A percentile compares a stretch with the other conserved stretches of the same genome.
Conservation (phyloP, 1,140 invertebrate species). For the Telenomus remus region DNA sequence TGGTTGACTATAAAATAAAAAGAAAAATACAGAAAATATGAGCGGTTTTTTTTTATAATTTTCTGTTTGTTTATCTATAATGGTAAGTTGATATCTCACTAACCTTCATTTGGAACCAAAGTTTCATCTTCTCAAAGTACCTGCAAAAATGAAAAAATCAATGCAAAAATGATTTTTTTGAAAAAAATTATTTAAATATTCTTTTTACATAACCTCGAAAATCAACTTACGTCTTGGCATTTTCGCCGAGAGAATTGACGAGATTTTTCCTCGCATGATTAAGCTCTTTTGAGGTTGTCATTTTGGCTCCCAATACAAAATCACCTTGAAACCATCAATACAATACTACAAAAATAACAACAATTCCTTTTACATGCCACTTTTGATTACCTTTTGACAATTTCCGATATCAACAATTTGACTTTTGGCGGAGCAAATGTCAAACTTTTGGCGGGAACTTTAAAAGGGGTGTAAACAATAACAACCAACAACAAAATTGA, state of each 20-base stretch:
- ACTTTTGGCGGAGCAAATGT: too few relatives aligned
- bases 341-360: too few relatives aligned
- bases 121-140: constrained; percentile 82
- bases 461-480: too few relatives aligned
- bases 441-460: too few relatives aligned
- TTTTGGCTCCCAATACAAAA: constrained; percentile 45
- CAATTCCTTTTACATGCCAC: too few relatives aligned
- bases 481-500: too few relatives aligned
- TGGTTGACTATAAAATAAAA: constrained; percentile 76
- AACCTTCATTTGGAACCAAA: constrained; percentile 84
- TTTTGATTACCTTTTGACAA: too few relatives aligned
- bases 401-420: too few relatives aligned
- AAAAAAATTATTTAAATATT: background rate
- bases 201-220: constrained; percentile 13
- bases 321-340: too few relatives aligned
- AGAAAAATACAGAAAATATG: too few relatives aligned
- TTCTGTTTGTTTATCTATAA: background rate
- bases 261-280: constrained; percentile 78
- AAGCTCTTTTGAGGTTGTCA: constrained; percentile 72
- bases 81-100: background rate
- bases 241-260: constrained; percentile 79
- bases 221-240: constrained; percentile 73
- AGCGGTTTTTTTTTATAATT: too few relatives aligned
- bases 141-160: constrained; percentile 62
- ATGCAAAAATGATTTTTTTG: background rate